Percentiles rank a stretch among this genome's conserved stretches.
Conservation (phyloP, 2,888 invertebrate species). For the Plagiodera versicolora region DNA sequence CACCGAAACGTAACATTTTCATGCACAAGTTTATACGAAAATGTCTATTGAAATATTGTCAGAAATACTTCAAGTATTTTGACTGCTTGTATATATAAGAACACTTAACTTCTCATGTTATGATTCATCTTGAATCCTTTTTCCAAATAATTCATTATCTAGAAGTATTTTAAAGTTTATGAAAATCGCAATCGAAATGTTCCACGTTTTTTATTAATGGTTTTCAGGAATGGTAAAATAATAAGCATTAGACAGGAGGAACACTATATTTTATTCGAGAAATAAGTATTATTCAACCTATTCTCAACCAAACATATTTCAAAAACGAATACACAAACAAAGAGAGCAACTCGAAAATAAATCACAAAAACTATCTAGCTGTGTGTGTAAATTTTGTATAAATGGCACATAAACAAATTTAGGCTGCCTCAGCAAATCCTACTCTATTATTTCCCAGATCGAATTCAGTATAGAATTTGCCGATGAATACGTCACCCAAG, state of each 20-base stretch:
- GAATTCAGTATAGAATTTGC: slow-evolving; percentile 94
- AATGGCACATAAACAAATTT: slow-evolving; percentile 32
- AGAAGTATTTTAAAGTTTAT: too few relatives aligned
- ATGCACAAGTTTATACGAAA: too few relatives aligned
- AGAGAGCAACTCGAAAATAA: neutral
- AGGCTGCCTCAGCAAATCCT: slow-evolving; percentile 78
- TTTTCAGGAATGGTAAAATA: too few relatives aligned
- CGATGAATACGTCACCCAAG: slow-evolving; percentile 96
- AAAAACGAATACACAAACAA: neutral
- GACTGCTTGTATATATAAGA: too few relatives aligned
- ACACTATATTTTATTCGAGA: neutral
- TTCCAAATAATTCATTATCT: too few relatives aligned
- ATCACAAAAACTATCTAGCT: neutral
- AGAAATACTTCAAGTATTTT: too few relatives aligned
- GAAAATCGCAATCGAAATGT: too few relatives aligned
- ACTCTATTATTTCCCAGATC: slow-evolving; percentile 85
- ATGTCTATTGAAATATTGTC: too few relatives aligned
- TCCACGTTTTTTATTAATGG: too few relatives aligned
- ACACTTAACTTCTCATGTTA: too few relatives aligned
- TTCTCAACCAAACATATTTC: neutral
- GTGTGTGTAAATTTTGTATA: neutral
- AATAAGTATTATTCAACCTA: neutral
- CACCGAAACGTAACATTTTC: too few relatives aligned
- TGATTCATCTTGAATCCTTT: too few relatives aligned
- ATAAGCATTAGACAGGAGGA: neutral